Base-by-base conservation (phyloP, 2,797 vertebrate species). In the Basileuterus tristriatus region DNA sequence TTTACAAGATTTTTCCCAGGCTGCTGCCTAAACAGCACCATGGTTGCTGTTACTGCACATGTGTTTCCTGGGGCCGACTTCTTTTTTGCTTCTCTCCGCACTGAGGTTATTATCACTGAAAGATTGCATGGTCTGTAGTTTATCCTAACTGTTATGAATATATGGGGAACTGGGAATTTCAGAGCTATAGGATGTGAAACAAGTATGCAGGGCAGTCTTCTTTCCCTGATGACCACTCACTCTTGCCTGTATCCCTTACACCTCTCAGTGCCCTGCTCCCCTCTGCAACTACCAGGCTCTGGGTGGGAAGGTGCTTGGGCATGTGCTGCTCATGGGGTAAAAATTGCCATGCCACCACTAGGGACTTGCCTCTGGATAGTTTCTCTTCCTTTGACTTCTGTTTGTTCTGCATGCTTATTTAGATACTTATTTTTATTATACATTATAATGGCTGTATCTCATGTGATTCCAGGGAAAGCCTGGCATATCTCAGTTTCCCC, bases 261-360 rank as follows among this genome's bases (percentile, higher is more conserved):
- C 12, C 10, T 39, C 23, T 43, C 12, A 2, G 46, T 60, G 53
- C 20, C 5, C 56, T 69, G 44, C 36, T 92, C 12, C 24, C 15
- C 63, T 72, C 26, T 4, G 11, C 49, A 56, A 0, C 52, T 2
- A 0, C 27, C 37, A 60, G 36, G 39, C 23, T 9, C n/a, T 30
- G 39, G 8, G 12, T 22, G 26, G n/a, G 53, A 87, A 90, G 13
- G 17, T 30, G 41, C 20, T 72, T 4, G 12, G 52, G 12, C 64
- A 41, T 2, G 7, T 41, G 22, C 29, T 36, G 12, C 15, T 77
- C 20, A 18, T 0, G 7, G 53, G 27, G 53, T n/a, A 85, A 82
- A 67, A 82, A 62, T 44, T 70, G 30, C 14, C 7, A 1, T 19
- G n/a, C 24, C 65, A 30, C 37, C 12, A 15, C 39, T 22, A 39